Base-by-base conservation (phyloP, 2,797 vertebrate species). In the Anguilla anguilla region DNA sequence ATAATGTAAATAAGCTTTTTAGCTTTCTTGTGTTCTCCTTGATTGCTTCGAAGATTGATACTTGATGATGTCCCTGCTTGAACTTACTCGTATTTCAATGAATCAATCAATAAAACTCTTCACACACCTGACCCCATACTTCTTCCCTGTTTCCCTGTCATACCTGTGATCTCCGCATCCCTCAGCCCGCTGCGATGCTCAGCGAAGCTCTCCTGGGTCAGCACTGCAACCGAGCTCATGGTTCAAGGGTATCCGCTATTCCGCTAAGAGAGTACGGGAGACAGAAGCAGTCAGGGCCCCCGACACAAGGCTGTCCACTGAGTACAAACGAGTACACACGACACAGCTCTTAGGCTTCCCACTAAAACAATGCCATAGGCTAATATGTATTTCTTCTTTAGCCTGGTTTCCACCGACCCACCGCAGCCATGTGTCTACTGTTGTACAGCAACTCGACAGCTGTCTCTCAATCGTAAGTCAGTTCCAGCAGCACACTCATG, bases 171-270 rank as follows among this genome's bases (percentile, higher is more conserved):
- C 90, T 96, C 94, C 92, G 95, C 94, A 86, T 96, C 94, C 92
- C 96, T 95, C 77, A 96, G 94, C 83, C 94, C 96, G 31, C 96
- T 96, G 92, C 95, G 96, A 89, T 96, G 95, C 92, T 96, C 95
- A 9, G 95, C 96, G 94, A 97, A 97, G 95, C 96, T 97, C 95
- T 97, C 96, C 59, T 95, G 96, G 91, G 95, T 96, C 95, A 96
- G 95, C 93, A 97, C 96, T 90, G 95, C 95, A 93, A 97, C 95
- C 91, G 96, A 96, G 94, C 95, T 97, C 96, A 97, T 97, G 91
- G 95, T 95, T 96, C 92, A 96, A 97, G 96, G 93, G 93, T 95
- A 96, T 95, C 96, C 95, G 92, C 94, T 95, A 93, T 95, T 95
- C 95, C 93, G 92, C 95, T 96, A 81, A 86, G 83, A 92, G 2